Conservation (phyloP, 2,113 vertebrate species). For the Cyphomyrus discorhynchus region DNA sequence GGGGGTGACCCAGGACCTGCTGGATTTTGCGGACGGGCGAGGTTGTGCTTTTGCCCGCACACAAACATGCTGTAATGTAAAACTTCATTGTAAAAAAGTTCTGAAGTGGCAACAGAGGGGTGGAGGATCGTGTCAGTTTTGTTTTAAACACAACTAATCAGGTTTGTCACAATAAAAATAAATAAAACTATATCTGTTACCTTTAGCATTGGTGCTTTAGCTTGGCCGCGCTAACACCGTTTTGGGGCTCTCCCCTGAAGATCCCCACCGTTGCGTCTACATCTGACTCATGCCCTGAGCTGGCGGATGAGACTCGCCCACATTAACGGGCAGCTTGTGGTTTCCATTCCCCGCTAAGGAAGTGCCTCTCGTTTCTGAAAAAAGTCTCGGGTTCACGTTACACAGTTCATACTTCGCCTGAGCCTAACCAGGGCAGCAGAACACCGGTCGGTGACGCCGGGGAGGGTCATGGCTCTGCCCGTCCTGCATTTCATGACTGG, state of each 20-base stretch:
- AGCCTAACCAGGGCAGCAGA: not conserved
- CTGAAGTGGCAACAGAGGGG: not conserved
- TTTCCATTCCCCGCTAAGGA: not conserved
- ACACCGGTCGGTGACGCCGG: not conserved
- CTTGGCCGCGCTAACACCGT: not conserved
- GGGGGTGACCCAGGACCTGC: not conserved
- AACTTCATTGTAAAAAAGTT: not conserved
- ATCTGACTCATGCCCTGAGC: not conserved
- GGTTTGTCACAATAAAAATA: not conserved
- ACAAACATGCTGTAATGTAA: not conserved
- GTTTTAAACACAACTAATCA: not conserved
- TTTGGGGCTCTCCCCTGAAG: not conserved
- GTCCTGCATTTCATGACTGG: not conserved
- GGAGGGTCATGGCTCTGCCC: not conserved
- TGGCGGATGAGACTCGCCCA: not conserved
- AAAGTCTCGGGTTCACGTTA: not conserved
- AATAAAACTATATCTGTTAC: not conserved
- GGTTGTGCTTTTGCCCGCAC: too few species aligned
- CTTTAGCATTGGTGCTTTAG: not conserved
- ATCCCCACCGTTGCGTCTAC: not conserved
- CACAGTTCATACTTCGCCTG: not conserved
- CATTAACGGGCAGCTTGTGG: not conserved
- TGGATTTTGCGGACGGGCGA: not conserved
- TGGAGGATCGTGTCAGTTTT: not conserved
- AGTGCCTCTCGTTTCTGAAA: not conserved